These are phyloP conservation scores for Drosophila virilis DNA, from an alignment of 1,140 invertebrate genomes.

Conservation along the genomic window DNA sequence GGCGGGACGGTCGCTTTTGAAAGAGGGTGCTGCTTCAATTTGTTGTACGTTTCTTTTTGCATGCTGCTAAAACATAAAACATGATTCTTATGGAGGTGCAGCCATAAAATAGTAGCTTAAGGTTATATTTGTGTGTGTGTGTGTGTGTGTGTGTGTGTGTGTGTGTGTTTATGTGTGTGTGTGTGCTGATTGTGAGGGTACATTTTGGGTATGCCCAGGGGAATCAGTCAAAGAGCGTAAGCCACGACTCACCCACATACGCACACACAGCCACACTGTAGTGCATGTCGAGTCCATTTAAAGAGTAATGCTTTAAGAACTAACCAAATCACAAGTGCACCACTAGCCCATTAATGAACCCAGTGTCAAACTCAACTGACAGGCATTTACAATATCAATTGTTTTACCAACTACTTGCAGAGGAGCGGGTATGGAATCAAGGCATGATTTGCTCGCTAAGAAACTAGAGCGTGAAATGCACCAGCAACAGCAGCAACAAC, in stretches of 20 bases:
- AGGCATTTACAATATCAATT: slow-evolving; percentile 14
- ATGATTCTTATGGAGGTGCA: slow-evolving; percentile 37
- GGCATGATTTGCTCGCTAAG: slow-evolving; percentile 84
- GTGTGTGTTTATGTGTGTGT: slow-evolving; percentile 8
- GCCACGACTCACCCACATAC: not conserved
- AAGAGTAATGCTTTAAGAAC: slow-evolving; percentile 14
- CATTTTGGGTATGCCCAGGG: not conserved
- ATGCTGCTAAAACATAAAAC: slow-evolving; percentile 48
- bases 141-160: slow-evolving; percentile 11
- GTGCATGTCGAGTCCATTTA: slow-evolving; percentile 9
- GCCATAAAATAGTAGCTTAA: slow-evolving; percentile 31
- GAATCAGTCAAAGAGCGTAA: not conserved
- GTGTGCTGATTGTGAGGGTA: slow-evolving; percentile 3
- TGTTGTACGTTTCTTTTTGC: slow-evolving; percentile 29
- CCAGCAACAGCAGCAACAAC: no score
- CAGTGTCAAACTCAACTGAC: slow-evolving; percentile 14
- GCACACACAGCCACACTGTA: not conserved
- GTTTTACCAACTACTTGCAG: slow-evolving; percentile 60
- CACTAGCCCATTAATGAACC: not conserved
- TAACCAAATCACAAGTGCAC: slow-evolving; percentile 12
- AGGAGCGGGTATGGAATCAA: slow-evolving; percentile 85
- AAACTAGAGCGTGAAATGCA: slow-evolving; percentile 82
- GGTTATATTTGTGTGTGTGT: slow-evolving; percentile 9
- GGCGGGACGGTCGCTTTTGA: no score
- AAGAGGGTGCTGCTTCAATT: slow-evolving; percentile 2